These are phyloP conservation scores for Drosophila trichaetosa DNA, from an alignment of 2,888 invertebrate genomes.

Conservation along the genomic window DNA sequence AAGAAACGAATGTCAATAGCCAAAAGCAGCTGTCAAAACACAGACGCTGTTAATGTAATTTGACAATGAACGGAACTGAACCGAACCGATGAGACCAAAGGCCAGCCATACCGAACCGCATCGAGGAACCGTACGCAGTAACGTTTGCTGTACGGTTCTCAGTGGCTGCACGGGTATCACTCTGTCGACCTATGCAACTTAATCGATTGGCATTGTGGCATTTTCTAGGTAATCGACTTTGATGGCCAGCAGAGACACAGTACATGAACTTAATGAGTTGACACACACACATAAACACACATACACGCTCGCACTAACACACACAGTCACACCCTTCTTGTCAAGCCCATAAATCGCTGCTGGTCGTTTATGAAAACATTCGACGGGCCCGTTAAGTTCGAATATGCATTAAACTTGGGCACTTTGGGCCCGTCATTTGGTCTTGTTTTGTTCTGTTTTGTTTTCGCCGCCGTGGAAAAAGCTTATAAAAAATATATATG, in stretches of 20 bases:
- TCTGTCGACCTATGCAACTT: slow-evolving; percentile 55
- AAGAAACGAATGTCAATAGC: slow-evolving; percentile 71
- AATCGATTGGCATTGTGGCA: slow-evolving; percentile 75
- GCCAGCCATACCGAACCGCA: slow-evolving; percentile 21
- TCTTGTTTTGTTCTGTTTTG: slow-evolving; percentile 39
- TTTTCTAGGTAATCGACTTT: slow-evolving; percentile 80
- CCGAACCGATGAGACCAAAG: slow-evolving; percentile 48
- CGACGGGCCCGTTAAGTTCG: slow-evolving; percentile 53
- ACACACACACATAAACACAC: slow-evolving; percentile 8
- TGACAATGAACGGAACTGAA: slow-evolving; percentile 69
- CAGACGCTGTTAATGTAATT: slow-evolving; percentile 78
- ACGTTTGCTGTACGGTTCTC: neutral
- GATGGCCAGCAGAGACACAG: slow-evolving; percentile 56
- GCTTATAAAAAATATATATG: slow-evolving; percentile 51
- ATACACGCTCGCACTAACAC: no score
- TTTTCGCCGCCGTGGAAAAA: slow-evolving; percentile 40
- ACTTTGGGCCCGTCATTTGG: slow-evolving; percentile 33
- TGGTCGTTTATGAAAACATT: slow-evolving; percentile 69
- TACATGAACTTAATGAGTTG: slow-evolving; percentile 66
- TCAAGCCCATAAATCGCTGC: slow-evolving; percentile 59
- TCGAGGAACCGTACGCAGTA: neutral
- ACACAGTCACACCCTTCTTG: neutral
- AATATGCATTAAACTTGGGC: slow-evolving; percentile 56
- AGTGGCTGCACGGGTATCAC: slow-evolving; percentile 5
- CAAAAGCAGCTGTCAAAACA: slow-evolving; percentile 77